Percentiles rank a stretch among this genome's conserved stretches.
Conservation (phyloP, 2,888 invertebrate genomes). For the Drosophila yooni region DNA sequence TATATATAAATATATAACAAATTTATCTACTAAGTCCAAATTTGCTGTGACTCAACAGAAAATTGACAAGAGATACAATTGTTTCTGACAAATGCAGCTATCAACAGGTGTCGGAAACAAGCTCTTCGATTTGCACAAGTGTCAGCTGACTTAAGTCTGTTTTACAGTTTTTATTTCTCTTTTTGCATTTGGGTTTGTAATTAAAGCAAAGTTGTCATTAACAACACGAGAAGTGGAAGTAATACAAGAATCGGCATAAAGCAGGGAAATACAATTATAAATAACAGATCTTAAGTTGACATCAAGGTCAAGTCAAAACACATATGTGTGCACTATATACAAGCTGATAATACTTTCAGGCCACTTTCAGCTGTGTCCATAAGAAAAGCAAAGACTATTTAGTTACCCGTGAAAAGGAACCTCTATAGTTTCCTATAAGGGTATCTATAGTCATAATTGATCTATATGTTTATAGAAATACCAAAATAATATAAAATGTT, state of each 20-base stretch:
- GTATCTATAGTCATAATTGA: background rate
- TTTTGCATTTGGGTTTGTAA: slow-evolving; percentile 41
- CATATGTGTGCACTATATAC: background rate
- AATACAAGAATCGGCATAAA: slow-evolving; percentile 6
- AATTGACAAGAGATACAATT: slow-evolving; percentile 26
- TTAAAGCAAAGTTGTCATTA: slow-evolving; percentile 52
- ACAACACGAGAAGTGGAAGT: slow-evolving; percentile 45
- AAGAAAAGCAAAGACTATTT: background rate
- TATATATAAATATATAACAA: background rate
- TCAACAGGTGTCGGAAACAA: slow-evolving; percentile 53
- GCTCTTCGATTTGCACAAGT: slow-evolving; percentile 63
- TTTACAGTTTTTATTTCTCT: slow-evolving; percentile 16
- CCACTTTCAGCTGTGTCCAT: background rate
- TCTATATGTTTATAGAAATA: background rate
- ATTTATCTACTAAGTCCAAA: slow-evolving; percentile 8
- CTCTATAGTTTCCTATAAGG: background rate
- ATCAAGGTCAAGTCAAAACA: slow-evolving; percentile 32
- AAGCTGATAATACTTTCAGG: background rate
- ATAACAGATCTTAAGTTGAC: slow-evolving; percentile 27
- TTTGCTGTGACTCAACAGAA: background rate
- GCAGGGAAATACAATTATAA: slow-evolving; percentile 20
- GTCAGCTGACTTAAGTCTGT: slow-evolving; percentile 39
- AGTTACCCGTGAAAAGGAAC: background rate
- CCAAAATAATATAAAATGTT: background rate
- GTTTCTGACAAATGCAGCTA: slow-evolving; percentile 32